phyloP scores from a whole-genome alignment of 2,113 vertebrate species.

The Channa maculata region DNA sequence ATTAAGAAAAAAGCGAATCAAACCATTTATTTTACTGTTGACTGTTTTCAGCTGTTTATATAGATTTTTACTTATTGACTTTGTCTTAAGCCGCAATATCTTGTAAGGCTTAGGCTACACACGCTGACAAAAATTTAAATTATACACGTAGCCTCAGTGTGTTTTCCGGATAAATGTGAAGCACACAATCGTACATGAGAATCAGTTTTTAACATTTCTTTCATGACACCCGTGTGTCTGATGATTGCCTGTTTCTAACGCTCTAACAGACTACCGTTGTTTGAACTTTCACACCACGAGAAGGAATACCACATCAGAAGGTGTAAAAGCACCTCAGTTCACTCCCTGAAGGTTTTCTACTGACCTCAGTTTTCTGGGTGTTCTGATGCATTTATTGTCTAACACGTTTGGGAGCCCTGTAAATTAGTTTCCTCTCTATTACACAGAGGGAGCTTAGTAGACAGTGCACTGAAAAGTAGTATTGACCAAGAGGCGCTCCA shows the following conservation, averaged over 20 bases:
- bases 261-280: not conserved
- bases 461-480: slow-evolving; percentile 22
- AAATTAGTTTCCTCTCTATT: slow-evolving; percentile 59
- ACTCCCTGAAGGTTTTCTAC: slow-evolving; percentile 38
- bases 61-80: too few species aligned
- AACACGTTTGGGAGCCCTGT: slow-evolving; percentile 44
- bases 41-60: too few species aligned
- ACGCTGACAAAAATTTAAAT: too few species aligned
- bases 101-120: too few species aligned
- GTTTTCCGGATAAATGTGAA: not conserved
- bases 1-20: too few species aligned
- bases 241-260: slow-evolving; percentile 16
- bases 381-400: slow-evolving; percentile 55
- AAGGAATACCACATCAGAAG: slow-evolving; percentile 48
- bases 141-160: too few species aligned
- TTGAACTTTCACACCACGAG: slow-evolving; percentile 55
- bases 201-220: slow-evolving; percentile 39
- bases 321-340: slow-evolving; percentile 54
- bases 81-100: too few species aligned
- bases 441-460: not conserved
- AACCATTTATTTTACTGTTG: too few species aligned
- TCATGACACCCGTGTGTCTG: slow-evolving; percentile 6
- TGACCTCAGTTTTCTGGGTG: slow-evolving; percentile 51
- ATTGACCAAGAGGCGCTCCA: slow-evolving; percentile 57
- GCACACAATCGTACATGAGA: slow-evolving; percentile 6